Evolutionary conservation across 2,888 invertebrate genomes (phyloP).

Genomic region (Epistrophe grossulariae): DNA sequence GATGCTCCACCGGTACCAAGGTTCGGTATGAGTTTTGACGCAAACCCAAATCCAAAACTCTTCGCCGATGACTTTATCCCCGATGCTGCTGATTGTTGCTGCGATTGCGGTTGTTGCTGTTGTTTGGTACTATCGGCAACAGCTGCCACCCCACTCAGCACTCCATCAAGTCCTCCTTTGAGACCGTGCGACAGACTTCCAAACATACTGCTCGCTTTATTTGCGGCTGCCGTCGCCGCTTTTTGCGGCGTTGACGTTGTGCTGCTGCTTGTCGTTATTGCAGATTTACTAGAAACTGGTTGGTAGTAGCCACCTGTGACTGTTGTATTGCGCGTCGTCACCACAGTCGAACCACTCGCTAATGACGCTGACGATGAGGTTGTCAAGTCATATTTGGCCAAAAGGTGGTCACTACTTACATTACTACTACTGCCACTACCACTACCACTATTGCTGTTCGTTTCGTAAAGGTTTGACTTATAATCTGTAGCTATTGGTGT

Average conservation of each 20-base stretch:
- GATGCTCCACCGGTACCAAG: conserved; percentile 77
- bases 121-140: conserved; percentile 64
- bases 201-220: conserved; percentile 80
- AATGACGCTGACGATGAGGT: conserved; percentile 72
- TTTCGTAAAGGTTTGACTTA: conserved; percentile 60
- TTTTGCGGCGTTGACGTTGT: conserved; percentile 78
- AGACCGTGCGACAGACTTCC: conserved; percentile 81
- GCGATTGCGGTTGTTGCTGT: conserved; percentile 58
- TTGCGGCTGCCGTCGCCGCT: conserved; percentile 82
- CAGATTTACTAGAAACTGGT: conserved; percentile 70
- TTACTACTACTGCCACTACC: conserved; percentile 69
- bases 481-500: conserved; percentile 63
- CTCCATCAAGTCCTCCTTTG: conserved; percentile 81
- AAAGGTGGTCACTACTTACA: conserved; percentile 35
- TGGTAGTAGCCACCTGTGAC: conserved; percentile 77
- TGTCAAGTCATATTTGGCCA: conserved; percentile 65
- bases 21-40: conserved; percentile 81
- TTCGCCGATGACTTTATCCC: conserved; percentile 68
- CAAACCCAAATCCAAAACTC: conserved; percentile 80
- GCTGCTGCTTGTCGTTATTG: conserved; percentile 35
- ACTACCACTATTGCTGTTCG: conserved; percentile 71
- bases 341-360: conserved; percentile 60
- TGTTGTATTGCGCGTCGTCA: conserved; percentile 46
- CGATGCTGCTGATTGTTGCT: conserved; percentile 72
- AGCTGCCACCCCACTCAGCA: conserved; percentile 78